These are phyloP conservation scores for Dallia pectoralis DNA, from an alignment of 2,797 vertebrate species.

Conservation along the genomic window DNA sequence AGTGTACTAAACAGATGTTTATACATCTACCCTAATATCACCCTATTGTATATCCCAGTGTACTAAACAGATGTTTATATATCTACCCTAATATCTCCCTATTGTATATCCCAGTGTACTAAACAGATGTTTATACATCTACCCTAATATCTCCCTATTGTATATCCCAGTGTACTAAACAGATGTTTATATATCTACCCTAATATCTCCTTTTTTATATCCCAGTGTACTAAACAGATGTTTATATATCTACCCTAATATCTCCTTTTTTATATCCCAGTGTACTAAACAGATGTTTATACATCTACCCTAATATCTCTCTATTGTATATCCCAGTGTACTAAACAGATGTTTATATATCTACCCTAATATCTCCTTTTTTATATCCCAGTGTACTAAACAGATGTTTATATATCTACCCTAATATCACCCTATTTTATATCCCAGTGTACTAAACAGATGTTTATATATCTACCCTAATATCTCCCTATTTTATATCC, in stretches of 20 bases:
- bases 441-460: conserved; percentile 90
- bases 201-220: background rate
- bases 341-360: conserved; percentile 85
- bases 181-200: conserved; percentile 74
- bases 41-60: conserved; percentile 68
- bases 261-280: conserved; percentile 51
- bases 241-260: conserved; percentile 45
- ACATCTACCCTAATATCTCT: background rate
- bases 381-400: conserved; percentile 82
- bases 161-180: conserved; percentile 85
- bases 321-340: conserved; percentile 73
- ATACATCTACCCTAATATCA: background rate
- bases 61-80: conserved; percentile 88
- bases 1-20: conserved; percentile 96
- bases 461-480: conserved; percentile 62
- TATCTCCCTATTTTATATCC: background rate
- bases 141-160: background rate
- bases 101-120: conserved; percentile 77
- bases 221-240: conserved; percentile 93
- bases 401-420: conserved; percentile 77
- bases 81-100: background rate
- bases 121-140: conserved; percentile 83
- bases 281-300: conserved; percentile 92
- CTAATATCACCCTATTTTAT: background rate
- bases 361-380: background rate